phyloP scores from a whole-genome alignment of 2,888 invertebrate species.

The Zygogramma bicolorata region DNA sequence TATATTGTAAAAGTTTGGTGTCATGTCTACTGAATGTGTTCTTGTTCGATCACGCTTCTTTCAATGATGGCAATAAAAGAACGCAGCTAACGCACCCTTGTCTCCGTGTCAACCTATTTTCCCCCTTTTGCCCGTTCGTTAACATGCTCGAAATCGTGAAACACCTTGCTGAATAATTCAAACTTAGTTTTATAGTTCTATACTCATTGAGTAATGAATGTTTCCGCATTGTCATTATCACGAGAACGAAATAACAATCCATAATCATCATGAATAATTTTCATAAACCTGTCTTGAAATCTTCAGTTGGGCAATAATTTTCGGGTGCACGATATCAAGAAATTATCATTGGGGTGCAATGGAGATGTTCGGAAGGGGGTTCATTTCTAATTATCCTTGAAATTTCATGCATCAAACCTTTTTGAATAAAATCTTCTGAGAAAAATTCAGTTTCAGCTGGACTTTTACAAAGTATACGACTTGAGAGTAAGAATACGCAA shows the following conservation, averaged over 20 bases:
- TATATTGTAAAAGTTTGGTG: too few species aligned
- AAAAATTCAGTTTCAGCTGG: too few species aligned
- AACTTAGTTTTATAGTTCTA: conserved; percentile 19
- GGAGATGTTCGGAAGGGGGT: neutral
- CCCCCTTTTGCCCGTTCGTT: neutral
- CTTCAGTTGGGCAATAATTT: conserved; percentile 10
- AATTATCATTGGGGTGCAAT: neutral
- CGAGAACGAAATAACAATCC: conserved; percentile 18
- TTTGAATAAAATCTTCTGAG: neutral
- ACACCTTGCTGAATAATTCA: conserved; percentile 20
- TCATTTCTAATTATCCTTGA: neutral
- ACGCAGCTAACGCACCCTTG: neutral
- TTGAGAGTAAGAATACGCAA: too few species aligned
- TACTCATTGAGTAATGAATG: conserved; percentile 21
- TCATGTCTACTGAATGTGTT: too few species aligned
- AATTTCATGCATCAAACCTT: neutral
- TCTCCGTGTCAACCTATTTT: neutral
- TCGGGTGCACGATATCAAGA: conserved; percentile 6
- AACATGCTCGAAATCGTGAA: conserved; percentile 2
- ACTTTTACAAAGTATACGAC: too few species aligned
- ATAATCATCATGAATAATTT: conserved; percentile 24
- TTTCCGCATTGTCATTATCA: conserved; percentile 24
- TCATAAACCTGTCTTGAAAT: conserved; percentile 16
- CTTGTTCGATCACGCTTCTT: too few species aligned
- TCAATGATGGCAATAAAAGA: neutral